Evolutionary conservation across 2,888 invertebrate genomes (phyloP).

Genomic region (Phengaris alcon): DNA sequence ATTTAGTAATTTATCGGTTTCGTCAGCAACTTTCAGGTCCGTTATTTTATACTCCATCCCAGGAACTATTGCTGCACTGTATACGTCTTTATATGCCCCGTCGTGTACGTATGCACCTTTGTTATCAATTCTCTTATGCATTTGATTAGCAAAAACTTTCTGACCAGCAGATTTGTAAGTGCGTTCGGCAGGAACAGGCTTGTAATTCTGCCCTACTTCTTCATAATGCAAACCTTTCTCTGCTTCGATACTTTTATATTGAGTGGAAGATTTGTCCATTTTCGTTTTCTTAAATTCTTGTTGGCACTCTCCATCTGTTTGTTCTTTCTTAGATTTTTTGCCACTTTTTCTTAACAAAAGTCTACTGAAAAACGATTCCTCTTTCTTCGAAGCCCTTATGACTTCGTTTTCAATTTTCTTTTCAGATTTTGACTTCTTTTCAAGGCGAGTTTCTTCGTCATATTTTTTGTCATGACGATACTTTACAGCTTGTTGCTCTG

Average conservation of each 20-base stretch:
- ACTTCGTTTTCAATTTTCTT: slow-evolving; percentile 73
- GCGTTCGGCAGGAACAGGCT: slow-evolving; percentile 67
- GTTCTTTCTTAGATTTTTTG: slow-evolving; percentile 82
- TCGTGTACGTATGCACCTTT: slow-evolving; percentile 75
- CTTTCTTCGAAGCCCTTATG: slow-evolving; percentile 73
- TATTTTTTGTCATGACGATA: slow-evolving; percentile 64
- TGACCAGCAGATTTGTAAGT: slow-evolving; percentile 71
- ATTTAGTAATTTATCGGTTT: slow-evolving; percentile 72
- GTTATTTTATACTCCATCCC: slow-evolving; percentile 71
- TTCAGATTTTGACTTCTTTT: slow-evolving; percentile 73
- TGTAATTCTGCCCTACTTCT: slow-evolving; percentile 56
- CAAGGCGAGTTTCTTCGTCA: slow-evolving; percentile 71
- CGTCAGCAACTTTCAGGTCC: slow-evolving; percentile 75
- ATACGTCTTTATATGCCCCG: slow-evolving; percentile 70
- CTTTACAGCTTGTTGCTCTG: slow-evolving; percentile 61
- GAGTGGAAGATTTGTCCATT: slow-evolving; percentile 58
- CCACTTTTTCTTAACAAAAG: slow-evolving; percentile 84
- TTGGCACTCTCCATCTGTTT: slow-evolving; percentile 63
- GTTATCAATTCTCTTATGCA: slow-evolving; percentile 74
- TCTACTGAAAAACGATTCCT: slow-evolving; percentile 82
- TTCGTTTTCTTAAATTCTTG: slow-evolving; percentile 66
- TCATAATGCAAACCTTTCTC: slow-evolving; percentile 52
- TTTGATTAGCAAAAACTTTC: slow-evolving; percentile 72
- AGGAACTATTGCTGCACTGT: slow-evolving; percentile 68
- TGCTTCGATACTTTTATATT: slow-evolving; percentile 61